Percentiles rank a stretch among this genome's conserved stretches.
phyloP scores from a whole-genome alignment of 2,113 vertebrate genomes.

The Laticauda colubrina region DNA sequence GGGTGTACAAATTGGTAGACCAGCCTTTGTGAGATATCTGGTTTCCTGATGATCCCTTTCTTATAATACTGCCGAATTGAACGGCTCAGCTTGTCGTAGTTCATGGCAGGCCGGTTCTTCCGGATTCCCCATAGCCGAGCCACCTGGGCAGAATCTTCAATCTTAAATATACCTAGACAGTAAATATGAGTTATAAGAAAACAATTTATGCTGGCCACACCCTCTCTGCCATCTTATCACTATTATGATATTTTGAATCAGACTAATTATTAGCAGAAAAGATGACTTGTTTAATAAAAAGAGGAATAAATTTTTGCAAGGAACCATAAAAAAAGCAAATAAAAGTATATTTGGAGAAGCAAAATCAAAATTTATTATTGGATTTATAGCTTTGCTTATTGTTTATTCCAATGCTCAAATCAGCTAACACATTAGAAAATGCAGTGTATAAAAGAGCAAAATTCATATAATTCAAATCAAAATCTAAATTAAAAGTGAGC shows the following conservation, averaged over 20 bases:
- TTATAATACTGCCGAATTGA: conserved; percentile 99
- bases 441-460: neutral
- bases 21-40: conserved; percentile 94
- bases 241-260: neutral
- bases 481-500: neutral
- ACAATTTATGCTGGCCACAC: neutral
- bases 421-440: neutral
- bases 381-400: neutral
- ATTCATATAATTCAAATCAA: neutral
- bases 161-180: conserved; percentile 93
- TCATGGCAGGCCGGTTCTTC: conserved; percentile 98
- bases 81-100: conserved; percentile 98
- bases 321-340: neutral
- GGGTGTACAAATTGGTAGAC: conserved; percentile 98
- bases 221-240: neutral
- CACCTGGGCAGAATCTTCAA: conserved; percentile 95
- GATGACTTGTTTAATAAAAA: neutral
- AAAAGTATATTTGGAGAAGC: neutral
- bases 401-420: neutral
- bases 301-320: neutral
- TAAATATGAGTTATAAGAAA: neutral
- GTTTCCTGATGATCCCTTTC: conserved; percentile 98
- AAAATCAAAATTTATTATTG: neutral
- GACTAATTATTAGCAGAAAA: neutral
- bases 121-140: conserved; percentile 93